These are phyloP conservation scores for Andricus grossulariae DNA, from an alignment of 1,140 invertebrate species.

Conservation along the genomic window DNA sequence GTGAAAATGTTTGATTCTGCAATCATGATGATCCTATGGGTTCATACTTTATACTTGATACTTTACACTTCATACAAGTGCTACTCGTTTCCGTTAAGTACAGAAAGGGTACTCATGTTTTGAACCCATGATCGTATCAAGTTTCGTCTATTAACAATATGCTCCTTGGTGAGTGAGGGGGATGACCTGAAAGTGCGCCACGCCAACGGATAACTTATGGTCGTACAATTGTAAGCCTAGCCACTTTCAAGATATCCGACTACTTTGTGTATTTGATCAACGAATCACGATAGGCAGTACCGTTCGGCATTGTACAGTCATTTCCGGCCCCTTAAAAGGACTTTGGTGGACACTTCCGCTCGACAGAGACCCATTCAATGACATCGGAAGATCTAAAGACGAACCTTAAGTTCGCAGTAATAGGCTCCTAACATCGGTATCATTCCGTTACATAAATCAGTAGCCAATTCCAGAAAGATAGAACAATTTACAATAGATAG, in stretches of 20 bases:
- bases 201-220: slow-evolving; percentile 2
- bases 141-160: slow-evolving; percentile 13
- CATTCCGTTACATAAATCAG: no score
- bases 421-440: not conserved
- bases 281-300: slow-evolving; percentile 44
- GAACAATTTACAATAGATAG: no score
- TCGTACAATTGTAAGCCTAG: not conserved
- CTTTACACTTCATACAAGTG: no score
- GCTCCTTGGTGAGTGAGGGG: not conserved
- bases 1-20: no score
- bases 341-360: slow-evolving; percentile 41
- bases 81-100: no score
- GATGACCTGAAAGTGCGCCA: slow-evolving; percentile 27
- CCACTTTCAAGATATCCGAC: slow-evolving; percentile 7
- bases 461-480: no score
- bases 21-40: no score
- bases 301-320: slow-evolving; percentile 48
- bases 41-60: no score
- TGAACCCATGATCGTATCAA: not conserved
- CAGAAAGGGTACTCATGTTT: no score
- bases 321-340: slow-evolving; percentile 51
- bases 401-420: not conserved
- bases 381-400: slow-evolving; percentile 51
- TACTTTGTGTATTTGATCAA: slow-evolving; percentile 10
- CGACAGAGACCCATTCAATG: not conserved